phyloP scores from a whole-genome alignment of 1,140 invertebrate species.

The Chelonus insularis region DNA sequence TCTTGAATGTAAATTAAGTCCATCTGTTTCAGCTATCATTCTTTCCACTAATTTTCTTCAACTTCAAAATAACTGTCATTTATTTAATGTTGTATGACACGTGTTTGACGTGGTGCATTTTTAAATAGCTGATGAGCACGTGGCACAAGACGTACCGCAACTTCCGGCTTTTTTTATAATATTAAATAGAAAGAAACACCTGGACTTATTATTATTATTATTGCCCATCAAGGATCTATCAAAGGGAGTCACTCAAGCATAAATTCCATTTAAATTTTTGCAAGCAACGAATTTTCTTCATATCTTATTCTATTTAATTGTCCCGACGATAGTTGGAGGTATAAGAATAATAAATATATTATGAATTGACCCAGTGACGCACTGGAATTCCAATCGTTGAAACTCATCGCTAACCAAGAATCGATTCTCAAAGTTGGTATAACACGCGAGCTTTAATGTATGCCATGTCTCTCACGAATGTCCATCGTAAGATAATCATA shows the following conservation, averaged over 20 bases:
- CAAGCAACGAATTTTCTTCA: neutral
- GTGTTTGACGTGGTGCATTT: neutral
- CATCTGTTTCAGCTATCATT: too few relatives aligned
- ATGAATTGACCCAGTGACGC: constrained; percentile 33
- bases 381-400: constrained; percentile 26
- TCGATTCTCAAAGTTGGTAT: constrained; percentile 20
- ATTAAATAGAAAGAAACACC: neutral
- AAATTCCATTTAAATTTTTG: too few relatives aligned
- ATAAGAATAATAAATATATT: constrained; percentile 13
- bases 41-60: neutral
- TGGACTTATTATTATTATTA: too few relatives aligned
- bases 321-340: too few relatives aligned
- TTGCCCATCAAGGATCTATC: too few relatives aligned
- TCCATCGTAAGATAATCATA: neutral
- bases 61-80: too few relatives aligned
- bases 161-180: constrained; percentile 12
- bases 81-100: neutral
- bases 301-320: too few relatives aligned
- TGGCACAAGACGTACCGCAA: neutral
- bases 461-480: constrained; percentile 8
- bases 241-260: too few relatives aligned
- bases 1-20: too few relatives aligned
- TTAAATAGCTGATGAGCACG: neutral
- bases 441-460: constrained; percentile 26
- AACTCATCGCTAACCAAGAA: constrained; percentile 21